Evolutionary conservation across 2,113 vertebrate genomes (phyloP).

Genomic region (Pionites leucogaster): DNA sequence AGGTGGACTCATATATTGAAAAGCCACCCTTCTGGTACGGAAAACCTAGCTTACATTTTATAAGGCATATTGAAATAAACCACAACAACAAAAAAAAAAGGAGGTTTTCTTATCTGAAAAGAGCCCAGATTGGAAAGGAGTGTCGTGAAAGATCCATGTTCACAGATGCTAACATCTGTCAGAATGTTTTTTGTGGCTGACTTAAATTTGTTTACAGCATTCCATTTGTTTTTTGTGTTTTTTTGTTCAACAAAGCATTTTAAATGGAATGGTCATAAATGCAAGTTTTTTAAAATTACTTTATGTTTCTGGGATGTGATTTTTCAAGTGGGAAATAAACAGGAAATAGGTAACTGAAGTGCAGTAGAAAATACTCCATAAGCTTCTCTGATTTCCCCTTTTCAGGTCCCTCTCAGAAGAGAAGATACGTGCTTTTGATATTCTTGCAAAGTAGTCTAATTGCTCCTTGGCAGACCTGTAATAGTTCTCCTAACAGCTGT

Average conservation of each 20-base stretch:
- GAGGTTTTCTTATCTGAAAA: conserved; percentile 34
- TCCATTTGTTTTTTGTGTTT: conserved; percentile 64
- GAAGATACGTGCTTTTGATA: neutral
- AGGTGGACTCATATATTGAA: neutral
- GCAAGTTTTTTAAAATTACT: conserved; percentile 50
- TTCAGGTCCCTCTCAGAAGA: conserved; percentile 5
- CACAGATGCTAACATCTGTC: conserved; percentile 75
- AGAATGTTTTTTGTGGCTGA: conserved; percentile 66
- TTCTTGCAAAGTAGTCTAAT: conserved; percentile 32
- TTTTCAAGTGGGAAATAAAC: conserved; percentile 70
- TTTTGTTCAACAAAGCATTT: conserved; percentile 50
- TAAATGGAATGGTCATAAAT: conserved; percentile 60
- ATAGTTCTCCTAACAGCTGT: conserved; percentile 13
- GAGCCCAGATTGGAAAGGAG: conserved; percentile 48
- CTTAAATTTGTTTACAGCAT: conserved; percentile 73
- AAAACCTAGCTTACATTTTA: conserved; percentile 4
- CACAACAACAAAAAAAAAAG: neutral
- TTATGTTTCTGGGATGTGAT: conserved; percentile 60
- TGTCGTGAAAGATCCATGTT: conserved; percentile 40
- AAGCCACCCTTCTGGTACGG: neutral
- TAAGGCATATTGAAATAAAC: neutral
- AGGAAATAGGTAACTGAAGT: conserved; percentile 66
- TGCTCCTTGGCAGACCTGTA: conserved; percentile 27
- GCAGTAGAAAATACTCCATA: conserved; percentile 5
- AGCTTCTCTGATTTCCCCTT: neutral